Conservation (phyloP, 2,888 invertebrate species). For the Lasioglossum figueresi region DNA sequence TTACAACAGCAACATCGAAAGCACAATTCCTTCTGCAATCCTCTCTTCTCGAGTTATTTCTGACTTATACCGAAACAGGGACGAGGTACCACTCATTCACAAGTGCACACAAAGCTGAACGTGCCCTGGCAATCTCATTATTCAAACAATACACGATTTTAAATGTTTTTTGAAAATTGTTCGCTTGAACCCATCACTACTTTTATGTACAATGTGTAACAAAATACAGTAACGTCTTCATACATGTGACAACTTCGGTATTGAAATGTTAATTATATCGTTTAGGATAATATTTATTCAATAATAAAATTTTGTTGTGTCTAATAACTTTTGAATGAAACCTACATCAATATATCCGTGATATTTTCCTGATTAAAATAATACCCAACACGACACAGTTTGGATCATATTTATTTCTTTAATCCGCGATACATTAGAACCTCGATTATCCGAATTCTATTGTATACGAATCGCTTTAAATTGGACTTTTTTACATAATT, state of each 20-base stretch:
- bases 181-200: background rate
- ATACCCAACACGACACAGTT: no score
- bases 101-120: constrained; percentile 2
- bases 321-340: background rate
- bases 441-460: background rate
- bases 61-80: constrained; percentile 22
- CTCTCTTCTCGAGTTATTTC: constrained; percentile 8
- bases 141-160: background rate
- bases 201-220: background rate
- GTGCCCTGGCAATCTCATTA: background rate
- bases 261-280: background rate
- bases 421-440: background rate
- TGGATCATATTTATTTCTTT: background rate
- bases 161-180: background rate
- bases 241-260: background rate
- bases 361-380: no score
- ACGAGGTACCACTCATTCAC: background rate
- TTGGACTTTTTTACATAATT: no score
- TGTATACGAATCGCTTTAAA: no score
- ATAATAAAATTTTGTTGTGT: background rate
- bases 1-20: constrained; percentile 58
- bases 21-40: constrained; percentile 31
- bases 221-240: background rate
- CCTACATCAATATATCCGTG: background rate
- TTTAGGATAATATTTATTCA: background rate